Evolutionary conservation across 2,888 invertebrate genomes (phyloP), one percentile per base, ranked within the genome.

Genomic region (Crematogaster levior): DNA sequence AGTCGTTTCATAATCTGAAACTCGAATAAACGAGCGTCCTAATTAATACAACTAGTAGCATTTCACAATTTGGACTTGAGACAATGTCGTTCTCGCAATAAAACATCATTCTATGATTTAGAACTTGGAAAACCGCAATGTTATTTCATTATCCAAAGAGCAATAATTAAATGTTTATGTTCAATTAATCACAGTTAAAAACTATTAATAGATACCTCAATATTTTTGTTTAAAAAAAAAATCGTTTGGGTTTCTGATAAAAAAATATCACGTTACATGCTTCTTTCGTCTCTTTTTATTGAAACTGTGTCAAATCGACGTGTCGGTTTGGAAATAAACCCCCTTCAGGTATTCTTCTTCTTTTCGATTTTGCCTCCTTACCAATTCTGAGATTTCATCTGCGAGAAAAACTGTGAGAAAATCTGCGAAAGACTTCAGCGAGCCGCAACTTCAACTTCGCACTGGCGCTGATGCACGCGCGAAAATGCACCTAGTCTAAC

Each of bases 401-500:
- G n/a, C 6, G 4, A 2, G 2, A 21, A 37, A 61, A n/a, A n/a
- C n/a, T n/a, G n/a, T n/a, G n/a, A n/a, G n/a, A n/a, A n/a, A n/a
- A n/a, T n/a, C n/a, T n/a, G n/a, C n/a, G n/a, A n/a, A n/a, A n/a
- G n/a, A 37, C 37, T 12, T 12, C 21, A 6, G 21, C 37, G 30
- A 30, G 30, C 3, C 21, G 61, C 53, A 56, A 43, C 15, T 30
- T 30, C 15, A 15, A 37, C 63, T 74, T 56, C 56, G 18, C 21
- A 1, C 27, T 10, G 30, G 24, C 12, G 48, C 34, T 37, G 70
- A 34, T 66, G 77, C 65, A 65, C 65, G 43, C 66, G 53, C 18
- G 66, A 77, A 56, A 43, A 40, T 56, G 73, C 40, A 80, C 48
- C 73, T 68, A 46, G 58, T 18, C 24, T 61, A 72, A 80, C 74